These are phyloP conservation scores for Branchinecta sandiegonensis DNA, from an alignment of 2,888 invertebrate genomes.

Conservation along the genomic window DNA sequence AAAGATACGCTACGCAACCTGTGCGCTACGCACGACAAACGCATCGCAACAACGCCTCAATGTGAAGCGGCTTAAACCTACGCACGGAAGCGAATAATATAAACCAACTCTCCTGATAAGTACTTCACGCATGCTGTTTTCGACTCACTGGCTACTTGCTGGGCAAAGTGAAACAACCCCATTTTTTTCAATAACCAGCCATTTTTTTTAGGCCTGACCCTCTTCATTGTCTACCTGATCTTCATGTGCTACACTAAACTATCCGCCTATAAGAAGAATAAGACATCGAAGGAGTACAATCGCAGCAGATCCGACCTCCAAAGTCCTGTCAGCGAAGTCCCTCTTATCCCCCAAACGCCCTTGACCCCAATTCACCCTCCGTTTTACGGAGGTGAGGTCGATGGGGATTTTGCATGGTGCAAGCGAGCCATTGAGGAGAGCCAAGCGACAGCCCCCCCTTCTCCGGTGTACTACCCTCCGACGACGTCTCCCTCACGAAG, in stretches of 20 bases:
- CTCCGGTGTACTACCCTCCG: neutral
- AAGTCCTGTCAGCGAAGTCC: neutral
- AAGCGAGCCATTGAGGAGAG: neutral
- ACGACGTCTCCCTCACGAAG: neutral
- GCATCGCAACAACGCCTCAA: too few species aligned
- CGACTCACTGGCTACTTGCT: too few species aligned
- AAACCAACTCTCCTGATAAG: too few species aligned
- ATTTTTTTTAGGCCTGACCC: neutral
- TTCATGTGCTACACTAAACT: neutral
- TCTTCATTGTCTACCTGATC: neutral
- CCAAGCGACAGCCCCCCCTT: neutral
- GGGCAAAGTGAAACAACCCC: too few species aligned
- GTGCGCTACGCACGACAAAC: too few species aligned
- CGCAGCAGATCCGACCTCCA: neutral
- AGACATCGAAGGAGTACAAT: neutral
- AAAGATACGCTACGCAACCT: too few species aligned
- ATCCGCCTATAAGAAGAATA: neutral
- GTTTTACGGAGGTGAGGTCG: constrained; percentile 20
- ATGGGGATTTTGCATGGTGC: constrained; percentile 19
- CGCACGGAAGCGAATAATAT: too few species aligned
- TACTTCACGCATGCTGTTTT: too few species aligned
- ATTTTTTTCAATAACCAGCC: neutral
- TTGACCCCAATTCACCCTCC: neutral
- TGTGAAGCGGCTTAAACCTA: too few species aligned
- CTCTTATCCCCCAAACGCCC: neutral